These are phyloP conservation scores for Patella vulgata DNA, from an alignment of 1,140 invertebrate genomes.

Conservation along the genomic window DNA sequence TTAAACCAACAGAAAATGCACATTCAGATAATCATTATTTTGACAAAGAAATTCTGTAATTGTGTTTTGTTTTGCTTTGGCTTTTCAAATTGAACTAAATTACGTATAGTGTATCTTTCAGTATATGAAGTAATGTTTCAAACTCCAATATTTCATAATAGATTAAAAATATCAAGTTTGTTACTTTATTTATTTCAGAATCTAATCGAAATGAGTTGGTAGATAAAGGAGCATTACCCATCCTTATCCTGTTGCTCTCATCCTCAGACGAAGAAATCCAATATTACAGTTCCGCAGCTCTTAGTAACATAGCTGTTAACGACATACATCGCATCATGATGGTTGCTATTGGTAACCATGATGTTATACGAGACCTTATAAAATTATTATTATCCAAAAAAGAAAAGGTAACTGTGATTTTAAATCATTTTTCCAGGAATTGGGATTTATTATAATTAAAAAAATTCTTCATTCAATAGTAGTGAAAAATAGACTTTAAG, in stretches of 20 bases:
- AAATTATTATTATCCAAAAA: conserved; percentile 34
- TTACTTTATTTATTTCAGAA: conserved; percentile 40
- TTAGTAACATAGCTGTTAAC: conserved; percentile 56
- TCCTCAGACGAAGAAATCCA: conserved; percentile 45
- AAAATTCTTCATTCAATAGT: background rate
- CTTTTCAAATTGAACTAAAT: too few species aligned
- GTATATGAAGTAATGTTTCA: background rate
- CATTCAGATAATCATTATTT: too few species aligned
- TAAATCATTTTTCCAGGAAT: background rate
- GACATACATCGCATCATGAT: conserved; percentile 56
- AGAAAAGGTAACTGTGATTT: conserved; percentile 41
- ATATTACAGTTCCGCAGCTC: conserved; percentile 52
- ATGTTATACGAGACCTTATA: conserved; percentile 47
- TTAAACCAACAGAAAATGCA: too few species aligned
- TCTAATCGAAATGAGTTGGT: conserved; percentile 51
- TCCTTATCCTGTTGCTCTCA: conserved; percentile 39
- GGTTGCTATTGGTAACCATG: conserved; percentile 54
- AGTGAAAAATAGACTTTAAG: background rate
- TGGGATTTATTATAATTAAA: background rate
- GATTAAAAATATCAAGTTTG: background rate
- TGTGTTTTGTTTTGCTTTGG: too few species aligned
- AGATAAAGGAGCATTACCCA: conserved; percentile 45
- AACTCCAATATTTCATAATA: background rate
- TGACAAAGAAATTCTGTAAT: too few species aligned
- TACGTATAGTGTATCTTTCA: too few species aligned